Base-by-base conservation (phyloP, 2,113 vertebrate species). In the Bubo blakistoni region DNA sequence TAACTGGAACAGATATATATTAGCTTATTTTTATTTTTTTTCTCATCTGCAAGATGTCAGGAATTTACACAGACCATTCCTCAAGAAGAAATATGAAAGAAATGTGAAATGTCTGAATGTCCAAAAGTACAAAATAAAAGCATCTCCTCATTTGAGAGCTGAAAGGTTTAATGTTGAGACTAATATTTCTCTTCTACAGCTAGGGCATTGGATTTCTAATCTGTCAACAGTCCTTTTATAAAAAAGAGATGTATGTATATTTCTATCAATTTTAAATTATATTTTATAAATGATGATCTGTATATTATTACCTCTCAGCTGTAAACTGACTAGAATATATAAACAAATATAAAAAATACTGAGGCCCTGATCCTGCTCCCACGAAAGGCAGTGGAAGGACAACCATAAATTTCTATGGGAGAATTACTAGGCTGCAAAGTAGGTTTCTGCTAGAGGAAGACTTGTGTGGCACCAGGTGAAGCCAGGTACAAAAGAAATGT, bases 101-200 rank as follows among this genome's bases (percentile, higher is more conserved):
- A 88, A 93, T 74, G 15, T 51, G 73, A 90, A 92, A 93, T 57
- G 42, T 91, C 73, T 90, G 36, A 49, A 36, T 77, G 81, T 55
- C 52, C 72, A 95, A 58, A 96, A 80, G 81, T 52, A 58, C 40
- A 93, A 96, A 96, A 95, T 78, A 55, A 94, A 79, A 79, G 66
- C 20, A 74, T 88, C 52, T 92, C 36, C 86, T 94, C 55, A 73
- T 74, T 27, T 84, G 47, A 97, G 88, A 95, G 66, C n/a, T 94
- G 25, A 80, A 88, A 83, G 66, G 57, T 94, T 94, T 86, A 93
- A 87, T 59, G 97, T 26, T 94, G 49, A 85, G 73, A 83, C 80
- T 80, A 92, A 73, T 86, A 77, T 94, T 96, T 96, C 55, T 96
- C 74, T 96, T 88, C 85, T 94, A 61, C 20, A 15, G 54, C 54